Evolutionary conservation across 2,113 vertebrate genomes (phyloP).

Genomic region (Paracyprichromis sp.): DNA sequence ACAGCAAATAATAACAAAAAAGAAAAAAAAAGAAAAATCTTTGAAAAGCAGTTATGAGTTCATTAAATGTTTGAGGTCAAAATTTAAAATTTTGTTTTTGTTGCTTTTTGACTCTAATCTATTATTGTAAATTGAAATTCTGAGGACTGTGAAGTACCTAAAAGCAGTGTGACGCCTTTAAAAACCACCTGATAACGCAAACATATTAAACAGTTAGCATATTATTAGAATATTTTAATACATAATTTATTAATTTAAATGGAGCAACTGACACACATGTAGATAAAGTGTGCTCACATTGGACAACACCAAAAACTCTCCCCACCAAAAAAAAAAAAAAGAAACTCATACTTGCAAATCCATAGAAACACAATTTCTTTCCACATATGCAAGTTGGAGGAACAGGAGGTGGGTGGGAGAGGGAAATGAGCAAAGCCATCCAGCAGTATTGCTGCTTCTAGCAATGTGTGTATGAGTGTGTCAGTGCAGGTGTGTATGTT

Average conservation of each 20-base stretch:
- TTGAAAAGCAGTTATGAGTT: not conserved
- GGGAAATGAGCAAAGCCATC: conserved; percentile 49
- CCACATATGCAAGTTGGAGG: conserved; percentile 43
- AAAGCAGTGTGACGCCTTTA: not conserved
- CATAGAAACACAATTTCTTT: conserved; percentile 52
- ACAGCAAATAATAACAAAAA: no score
- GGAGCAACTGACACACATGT: not conserved
- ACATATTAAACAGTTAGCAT: not conserved
- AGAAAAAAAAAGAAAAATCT: not conserved
- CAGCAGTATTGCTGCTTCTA: conserved; percentile 53
- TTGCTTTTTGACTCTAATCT: not conserved
- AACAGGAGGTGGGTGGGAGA: conserved; percentile 36
- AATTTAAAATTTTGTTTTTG: not conserved
- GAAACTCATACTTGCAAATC: conserved; percentile 41
- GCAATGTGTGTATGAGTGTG: conserved; percentile 30
- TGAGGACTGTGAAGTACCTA: not conserved
- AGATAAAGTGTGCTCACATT: not conserved
- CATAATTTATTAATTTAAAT: not conserved
- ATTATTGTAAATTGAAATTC: not conserved
- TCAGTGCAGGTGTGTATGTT: conserved; percentile 16
- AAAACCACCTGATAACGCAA: not conserved
- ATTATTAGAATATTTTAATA: not conserved
- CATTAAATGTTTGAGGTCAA: not conserved
- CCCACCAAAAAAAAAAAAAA: not conserved
- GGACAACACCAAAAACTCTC: not conserved